Conservation (phyloP, 2,797 vertebrate species). For the Danionella dracula region DNA sequence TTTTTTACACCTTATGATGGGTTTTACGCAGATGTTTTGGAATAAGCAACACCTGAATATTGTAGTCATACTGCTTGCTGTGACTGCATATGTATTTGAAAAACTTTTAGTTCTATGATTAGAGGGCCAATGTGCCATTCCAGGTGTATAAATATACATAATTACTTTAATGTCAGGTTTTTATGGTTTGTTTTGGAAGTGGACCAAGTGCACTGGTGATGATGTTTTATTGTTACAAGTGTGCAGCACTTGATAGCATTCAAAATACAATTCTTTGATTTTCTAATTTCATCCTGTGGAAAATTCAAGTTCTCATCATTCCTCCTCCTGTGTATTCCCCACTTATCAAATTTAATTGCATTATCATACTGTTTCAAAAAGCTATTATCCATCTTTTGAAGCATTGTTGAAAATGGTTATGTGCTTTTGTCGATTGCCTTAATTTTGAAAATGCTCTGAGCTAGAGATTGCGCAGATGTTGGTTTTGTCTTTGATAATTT, state of each 20-base stretch:
- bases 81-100: neutral
- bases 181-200: neutral
- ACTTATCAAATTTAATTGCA: neutral
- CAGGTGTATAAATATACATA: neutral
- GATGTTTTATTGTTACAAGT: neutral
- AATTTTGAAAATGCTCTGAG: neutral
- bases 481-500: constrained; percentile 1
- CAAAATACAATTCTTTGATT: neutral
- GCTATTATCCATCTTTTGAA: neutral
- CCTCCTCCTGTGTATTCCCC: neutral
- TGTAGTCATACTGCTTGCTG: neutral
- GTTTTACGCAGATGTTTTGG: no score
- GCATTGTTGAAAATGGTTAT: neutral
- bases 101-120: neutral
- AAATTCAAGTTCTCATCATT: neutral
- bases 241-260: neutral
- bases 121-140: neutral
- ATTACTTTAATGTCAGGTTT: neutral
- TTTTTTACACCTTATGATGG: no score
- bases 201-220: no score
- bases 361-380: neutral
- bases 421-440: neutral
- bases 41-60: no score
- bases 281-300: no score
- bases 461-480: neutral